phyloP scores from a whole-genome alignment of 2,888 invertebrate species.

The Epinotia bilunana region DNA sequence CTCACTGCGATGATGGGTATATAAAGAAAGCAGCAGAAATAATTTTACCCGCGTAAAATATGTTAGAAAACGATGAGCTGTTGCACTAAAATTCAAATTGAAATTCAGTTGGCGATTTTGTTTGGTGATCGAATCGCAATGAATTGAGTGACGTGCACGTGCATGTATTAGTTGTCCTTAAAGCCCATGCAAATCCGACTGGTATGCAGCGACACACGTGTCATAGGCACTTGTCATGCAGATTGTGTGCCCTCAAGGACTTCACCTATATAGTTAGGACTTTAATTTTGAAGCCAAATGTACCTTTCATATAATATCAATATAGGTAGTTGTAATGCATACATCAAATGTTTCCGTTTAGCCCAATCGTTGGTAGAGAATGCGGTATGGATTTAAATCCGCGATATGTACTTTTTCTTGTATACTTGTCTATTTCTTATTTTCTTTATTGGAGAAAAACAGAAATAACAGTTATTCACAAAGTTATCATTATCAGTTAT shows the following conservation, averaged over 20 bases:
- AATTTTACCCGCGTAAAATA: background rate
- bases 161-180: slow-evolving; percentile 31
- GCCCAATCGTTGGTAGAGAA: too few relatives aligned
- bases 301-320: background rate
- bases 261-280: slow-evolving; percentile 24
- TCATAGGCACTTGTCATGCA: slow-evolving; percentile 27
- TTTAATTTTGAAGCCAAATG: slow-evolving; percentile 1
- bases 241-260: slow-evolving; percentile 36
- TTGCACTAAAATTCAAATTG: slow-evolving; percentile 6
- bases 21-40: background rate
- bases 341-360: too few relatives aligned
- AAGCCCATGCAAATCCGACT: slow-evolving; percentile 37
- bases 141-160: slow-evolving; percentile 15
- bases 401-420: background rate
- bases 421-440: background rate
- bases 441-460: too few relatives aligned
- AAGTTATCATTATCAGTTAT: background rate
- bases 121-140: slow-evolving; percentile 21
- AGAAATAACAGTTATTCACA: too few relatives aligned
- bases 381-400: too few relatives aligned
- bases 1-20: too few relatives aligned
- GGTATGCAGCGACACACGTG: slow-evolving; percentile 31
- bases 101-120: slow-evolving; percentile 17
- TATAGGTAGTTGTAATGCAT: background rate
- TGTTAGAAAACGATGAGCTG: background rate